These are phyloP conservation scores for Hiodon tergisus DNA, from an alignment of 2,113 vertebrate species.

Conservation along the genomic window DNA sequence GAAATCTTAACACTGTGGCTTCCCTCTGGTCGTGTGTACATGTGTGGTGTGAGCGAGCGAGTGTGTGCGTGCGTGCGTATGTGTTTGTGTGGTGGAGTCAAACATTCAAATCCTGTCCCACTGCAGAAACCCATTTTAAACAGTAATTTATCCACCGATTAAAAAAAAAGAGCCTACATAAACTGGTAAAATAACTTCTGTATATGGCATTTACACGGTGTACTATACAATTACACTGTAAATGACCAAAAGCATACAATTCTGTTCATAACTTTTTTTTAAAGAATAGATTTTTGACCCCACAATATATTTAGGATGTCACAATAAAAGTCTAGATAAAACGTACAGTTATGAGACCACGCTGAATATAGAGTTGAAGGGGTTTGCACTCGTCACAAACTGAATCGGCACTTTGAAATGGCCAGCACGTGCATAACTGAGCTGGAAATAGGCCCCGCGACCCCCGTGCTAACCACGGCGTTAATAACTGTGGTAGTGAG, in stretches of 20 bases:
- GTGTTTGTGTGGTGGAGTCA: background rate
- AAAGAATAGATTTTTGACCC: background rate
- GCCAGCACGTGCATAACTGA: background rate
- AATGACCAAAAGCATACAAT: background rate
- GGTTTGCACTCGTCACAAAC: background rate
- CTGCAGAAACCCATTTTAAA: background rate
- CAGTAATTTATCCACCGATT: background rate
- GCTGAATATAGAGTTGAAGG: background rate
- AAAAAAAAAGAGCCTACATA: background rate
- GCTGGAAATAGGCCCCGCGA: background rate
- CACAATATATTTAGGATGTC: background rate
- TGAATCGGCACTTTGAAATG: background rate
- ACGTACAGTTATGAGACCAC: background rate
- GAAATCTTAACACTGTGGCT: background rate
- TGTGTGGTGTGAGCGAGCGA: no score
- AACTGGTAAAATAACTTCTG: background rate
- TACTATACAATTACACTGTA: background rate
- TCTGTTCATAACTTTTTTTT: background rate
- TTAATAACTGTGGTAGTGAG: background rate
- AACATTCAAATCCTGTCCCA: background rate
- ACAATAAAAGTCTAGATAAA: slow-evolving; percentile 11
- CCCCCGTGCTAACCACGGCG: background rate
- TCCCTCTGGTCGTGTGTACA: no score
- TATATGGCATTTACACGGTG: background rate
- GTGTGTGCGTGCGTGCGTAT: background rate